These are phyloP conservation scores for Oncopeltus fasciatus DNA, from an alignment of 1,140 invertebrate species.

Conservation along the genomic window DNA sequence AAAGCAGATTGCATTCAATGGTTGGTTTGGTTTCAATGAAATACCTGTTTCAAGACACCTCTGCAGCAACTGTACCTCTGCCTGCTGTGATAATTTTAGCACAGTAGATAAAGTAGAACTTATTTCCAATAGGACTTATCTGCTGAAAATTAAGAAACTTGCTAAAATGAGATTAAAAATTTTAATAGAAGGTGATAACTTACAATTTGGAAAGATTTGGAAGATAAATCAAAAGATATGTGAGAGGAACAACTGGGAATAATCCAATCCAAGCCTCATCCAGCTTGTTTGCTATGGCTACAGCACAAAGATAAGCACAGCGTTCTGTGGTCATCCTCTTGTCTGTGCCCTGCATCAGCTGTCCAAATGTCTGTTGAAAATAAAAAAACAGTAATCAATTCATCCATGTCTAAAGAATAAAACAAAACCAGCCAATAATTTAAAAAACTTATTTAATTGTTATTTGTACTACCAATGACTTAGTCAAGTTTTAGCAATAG, in stretches of 20 bases:
- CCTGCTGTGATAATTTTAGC: too few relatives aligned
- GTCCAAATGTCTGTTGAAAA: conserved; percentile 46
- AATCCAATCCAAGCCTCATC: conserved; percentile 59
- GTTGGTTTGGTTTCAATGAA: too few relatives aligned
- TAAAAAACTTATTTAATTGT: too few relatives aligned
- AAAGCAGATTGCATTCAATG: too few relatives aligned
- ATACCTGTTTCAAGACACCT: too few relatives aligned
- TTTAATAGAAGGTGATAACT: conserved; percentile 24
- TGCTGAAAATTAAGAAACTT: neutral
- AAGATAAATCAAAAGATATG: conserved; percentile 48
- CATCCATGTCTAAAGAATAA: too few relatives aligned
- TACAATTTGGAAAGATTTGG: conserved; percentile 44
- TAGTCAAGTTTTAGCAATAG: too few relatives aligned
- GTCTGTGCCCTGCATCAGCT: conserved; percentile 34
- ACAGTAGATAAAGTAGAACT: too few relatives aligned
- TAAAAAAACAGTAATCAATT: too few relatives aligned
- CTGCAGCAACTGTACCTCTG: too few relatives aligned
- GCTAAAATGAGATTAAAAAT: neutral
- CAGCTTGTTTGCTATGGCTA: conserved; percentile 61
- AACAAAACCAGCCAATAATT: too few relatives aligned
- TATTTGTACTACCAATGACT: too few relatives aligned
- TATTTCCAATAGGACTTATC: neutral
- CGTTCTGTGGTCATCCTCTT: conserved; percentile 50
- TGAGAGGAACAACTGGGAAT: conserved; percentile 44
- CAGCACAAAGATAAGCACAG: conserved; percentile 54